Base-by-base conservation (phyloP, 2,888 invertebrate species). In the Sinotaia quadrata region DNA sequence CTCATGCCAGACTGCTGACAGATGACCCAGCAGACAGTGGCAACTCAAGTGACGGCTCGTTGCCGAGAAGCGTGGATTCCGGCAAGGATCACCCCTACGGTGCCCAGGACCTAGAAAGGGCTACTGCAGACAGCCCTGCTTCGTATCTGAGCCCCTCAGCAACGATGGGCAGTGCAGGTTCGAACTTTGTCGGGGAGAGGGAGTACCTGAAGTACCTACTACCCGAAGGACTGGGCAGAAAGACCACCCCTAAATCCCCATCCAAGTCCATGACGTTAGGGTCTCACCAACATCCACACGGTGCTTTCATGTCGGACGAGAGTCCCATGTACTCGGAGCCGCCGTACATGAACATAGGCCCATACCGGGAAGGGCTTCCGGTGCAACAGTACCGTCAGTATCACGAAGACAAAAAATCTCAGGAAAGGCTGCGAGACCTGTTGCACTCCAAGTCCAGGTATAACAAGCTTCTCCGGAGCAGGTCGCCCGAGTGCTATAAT, bases 401-500 rank as follows among this genome's bases (percentile, higher is more conserved):
- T 44, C 80, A 81, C 58, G 72, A 76, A 33, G 71, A 75, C 37
- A 76, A 76, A 49, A 77, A 78, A 67, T 77, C 80, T 71, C 81
- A 81, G 71, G 84, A 82, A 61, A 79, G 82, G 29, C 77, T 84
- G 56, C 78, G 82, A 60, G 82, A 80, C 66, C 80, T 84, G 75
- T 73, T 84, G 60, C 83, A 83, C 69, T 78, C 81, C 68, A 84
- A 83, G 75, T 76, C 82, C 31, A 79, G 79, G 73, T 83, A 83
- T 67, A 80, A 80, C 33, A 80, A 83, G 57, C 78, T 84, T 24
- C 81, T 84, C 37, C 79, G 87, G 10, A 91, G 95, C 75, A 93
- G 85, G 37, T 86, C 87, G 29, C 86, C 86, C 4, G 88, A 88
- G 65, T 87, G 87, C 90, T 97, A 86, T 88, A 96, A 96, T 31